These are phyloP conservation scores for Ceratotherium simum DNA, from an alignment of 2,113 vertebrate genomes.

Conservation along the genomic window DNA sequence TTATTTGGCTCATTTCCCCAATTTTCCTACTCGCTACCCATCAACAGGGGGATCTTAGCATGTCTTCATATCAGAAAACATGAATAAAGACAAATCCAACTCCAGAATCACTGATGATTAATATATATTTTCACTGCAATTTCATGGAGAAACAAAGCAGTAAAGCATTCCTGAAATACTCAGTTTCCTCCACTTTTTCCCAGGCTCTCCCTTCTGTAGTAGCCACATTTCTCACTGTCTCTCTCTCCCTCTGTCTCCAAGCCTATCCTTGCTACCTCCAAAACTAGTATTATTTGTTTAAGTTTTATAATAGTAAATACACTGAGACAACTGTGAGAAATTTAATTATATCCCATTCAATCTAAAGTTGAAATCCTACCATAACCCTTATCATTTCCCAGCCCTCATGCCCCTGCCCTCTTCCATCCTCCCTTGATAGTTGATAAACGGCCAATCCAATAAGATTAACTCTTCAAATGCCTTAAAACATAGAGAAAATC, in stretches of 20 bases:
- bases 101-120: not conserved
- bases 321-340: not conserved
- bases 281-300: not conserved
- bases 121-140: not conserved
- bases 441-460: not conserved
- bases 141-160: not conserved
- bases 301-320: not conserved
- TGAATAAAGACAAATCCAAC: not conserved
- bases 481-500: not conserved
- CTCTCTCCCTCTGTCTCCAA: not conserved
- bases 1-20: not conserved
- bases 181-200: not conserved
- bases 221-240: not conserved
- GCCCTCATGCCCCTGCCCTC: not conserved
- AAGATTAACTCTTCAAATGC: not conserved
- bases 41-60: not conserved
- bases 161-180: not conserved
- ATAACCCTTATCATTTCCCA: not conserved
- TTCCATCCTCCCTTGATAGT: not conserved
- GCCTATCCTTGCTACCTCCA: not conserved
- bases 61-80: not conserved
- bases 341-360: not conserved
- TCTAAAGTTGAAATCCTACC: not conserved
- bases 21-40: not conserved
- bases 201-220: not conserved